Percentiles rank a stretch among this genome's conserved stretches.
These are phyloP conservation scores for Percopsis omiscomaycus DNA, from an alignment of 2,797 vertebrate species.

Conservation along the genomic window DNA sequence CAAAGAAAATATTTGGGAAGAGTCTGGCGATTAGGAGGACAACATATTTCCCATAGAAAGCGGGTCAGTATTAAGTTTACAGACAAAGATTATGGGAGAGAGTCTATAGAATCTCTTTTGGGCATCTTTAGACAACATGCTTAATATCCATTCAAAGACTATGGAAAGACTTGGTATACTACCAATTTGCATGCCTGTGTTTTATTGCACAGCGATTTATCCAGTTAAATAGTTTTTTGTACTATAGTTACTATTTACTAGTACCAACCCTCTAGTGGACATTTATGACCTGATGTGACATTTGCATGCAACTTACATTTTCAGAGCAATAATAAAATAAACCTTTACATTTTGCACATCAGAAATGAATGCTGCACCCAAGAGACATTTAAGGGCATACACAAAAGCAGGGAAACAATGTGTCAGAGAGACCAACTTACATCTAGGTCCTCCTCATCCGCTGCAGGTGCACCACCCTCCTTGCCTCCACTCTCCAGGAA, in stretches of 20 bases:
- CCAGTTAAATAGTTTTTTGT: no score
- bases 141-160: slow-evolving; percentile 5
- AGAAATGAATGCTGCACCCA: no score
- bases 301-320: not conserved
- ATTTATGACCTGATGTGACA: no score
- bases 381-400: not conserved
- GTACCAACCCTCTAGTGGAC: no score
- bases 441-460: slow-evolving; percentile 76
- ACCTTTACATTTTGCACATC: no score
- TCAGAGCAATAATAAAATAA: no score
- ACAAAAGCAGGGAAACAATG: not conserved
- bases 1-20: not conserved
- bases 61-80: slow-evolving; percentile 36
- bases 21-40: no score
- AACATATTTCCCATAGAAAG: not conserved
- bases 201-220: not conserved
- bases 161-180: no score
- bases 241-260: no score
- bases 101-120: slow-evolving; percentile 13
- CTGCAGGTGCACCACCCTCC: slow-evolving; percentile 86
- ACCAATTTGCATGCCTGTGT: not conserved
- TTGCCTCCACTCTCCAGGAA: slow-evolving; percentile 95
- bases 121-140: not conserved
- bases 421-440: slow-evolving; percentile 54
- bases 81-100: not conserved